Percentiles rank a stretch among this genome's conserved stretches.
phyloP scores from a whole-genome alignment of 2,113 vertebrate species.

The Gobio gobio region DNA sequence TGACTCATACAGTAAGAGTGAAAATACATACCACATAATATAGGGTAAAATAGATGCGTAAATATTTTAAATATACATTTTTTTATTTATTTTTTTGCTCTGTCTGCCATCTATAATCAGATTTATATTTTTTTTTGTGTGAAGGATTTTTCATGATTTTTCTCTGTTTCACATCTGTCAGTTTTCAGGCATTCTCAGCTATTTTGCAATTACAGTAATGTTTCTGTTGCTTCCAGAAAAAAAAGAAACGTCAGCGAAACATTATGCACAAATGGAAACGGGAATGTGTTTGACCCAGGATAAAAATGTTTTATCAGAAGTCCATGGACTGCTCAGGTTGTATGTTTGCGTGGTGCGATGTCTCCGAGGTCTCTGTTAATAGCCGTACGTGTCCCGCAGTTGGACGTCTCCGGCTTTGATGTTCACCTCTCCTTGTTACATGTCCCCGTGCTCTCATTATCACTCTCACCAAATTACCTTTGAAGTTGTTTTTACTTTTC shows the following conservation, averaged over 20 bases:
- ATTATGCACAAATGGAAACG: not conserved
- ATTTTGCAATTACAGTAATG: not conserved
- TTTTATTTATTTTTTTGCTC: not conserved
- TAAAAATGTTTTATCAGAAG: not conserved
- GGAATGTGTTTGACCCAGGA: not conserved
- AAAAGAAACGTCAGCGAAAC: not conserved
- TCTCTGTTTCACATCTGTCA: not conserved
- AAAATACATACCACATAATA: not conserved
- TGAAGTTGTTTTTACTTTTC: conserved; percentile 45
- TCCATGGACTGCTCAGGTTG: not conserved
- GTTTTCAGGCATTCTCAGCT: not conserved
- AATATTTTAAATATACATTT: not conserved
- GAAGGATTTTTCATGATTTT: not conserved
- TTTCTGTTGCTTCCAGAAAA: not conserved
- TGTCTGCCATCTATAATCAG: not conserved
- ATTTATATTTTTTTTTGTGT: not conserved
- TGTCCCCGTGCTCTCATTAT: conserved; percentile 29
- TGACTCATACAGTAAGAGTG: not conserved
- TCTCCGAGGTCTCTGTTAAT: not conserved
- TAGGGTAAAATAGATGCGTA: not conserved
- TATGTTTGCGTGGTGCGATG: not conserved
- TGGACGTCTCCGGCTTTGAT: not conserved
- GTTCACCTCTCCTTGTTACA: conserved; percentile 22
- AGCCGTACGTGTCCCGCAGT: not conserved
- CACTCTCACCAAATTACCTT: conserved; percentile 34